Conservation (phyloP, 2,797 vertebrate species). For the Neosilurus mollespiculum region DNA sequence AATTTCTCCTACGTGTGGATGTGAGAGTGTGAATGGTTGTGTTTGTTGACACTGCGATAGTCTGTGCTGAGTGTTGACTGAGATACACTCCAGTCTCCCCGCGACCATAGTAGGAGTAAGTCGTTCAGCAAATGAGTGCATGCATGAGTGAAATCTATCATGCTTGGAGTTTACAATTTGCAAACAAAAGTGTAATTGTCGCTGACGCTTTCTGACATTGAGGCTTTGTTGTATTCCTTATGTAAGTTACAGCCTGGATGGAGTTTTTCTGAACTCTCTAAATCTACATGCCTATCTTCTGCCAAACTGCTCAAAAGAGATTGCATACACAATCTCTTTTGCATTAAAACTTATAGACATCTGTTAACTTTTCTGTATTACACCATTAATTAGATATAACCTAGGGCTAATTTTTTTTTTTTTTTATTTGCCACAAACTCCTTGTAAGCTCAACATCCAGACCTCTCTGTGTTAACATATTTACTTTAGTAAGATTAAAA, state of each 20-base stretch:
- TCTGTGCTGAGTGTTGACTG: too few relatives aligned
- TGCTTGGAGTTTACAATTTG: not conserved
- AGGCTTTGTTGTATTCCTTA: not conserved
- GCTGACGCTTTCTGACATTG: not conserved
- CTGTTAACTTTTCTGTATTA: not conserved
- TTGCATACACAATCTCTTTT: not conserved
- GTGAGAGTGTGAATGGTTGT: too few relatives aligned
- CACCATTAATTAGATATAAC: not conserved
- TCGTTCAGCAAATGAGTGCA: too few relatives aligned
- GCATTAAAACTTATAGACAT: not conserved
- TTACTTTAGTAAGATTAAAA: not conserved
- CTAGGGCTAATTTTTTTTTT: not conserved
- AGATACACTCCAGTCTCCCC: too few relatives aligned
- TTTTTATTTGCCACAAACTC: not conserved
- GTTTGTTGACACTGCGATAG: too few relatives aligned
- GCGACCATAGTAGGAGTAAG: too few relatives aligned
- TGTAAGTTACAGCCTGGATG: not conserved
- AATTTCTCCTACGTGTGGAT: too few relatives aligned
- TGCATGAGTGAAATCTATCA: too few relatives aligned
- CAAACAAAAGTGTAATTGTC: not conserved
- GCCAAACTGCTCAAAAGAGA: not conserved
- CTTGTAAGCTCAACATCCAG: not conserved
- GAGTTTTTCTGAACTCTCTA: conserved; percentile 1
- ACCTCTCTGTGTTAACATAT: not conserved
- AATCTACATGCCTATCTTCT: not conserved